Conservation (phyloP, 2,888 invertebrate species). For the Bruchidius siliquastri region DNA sequence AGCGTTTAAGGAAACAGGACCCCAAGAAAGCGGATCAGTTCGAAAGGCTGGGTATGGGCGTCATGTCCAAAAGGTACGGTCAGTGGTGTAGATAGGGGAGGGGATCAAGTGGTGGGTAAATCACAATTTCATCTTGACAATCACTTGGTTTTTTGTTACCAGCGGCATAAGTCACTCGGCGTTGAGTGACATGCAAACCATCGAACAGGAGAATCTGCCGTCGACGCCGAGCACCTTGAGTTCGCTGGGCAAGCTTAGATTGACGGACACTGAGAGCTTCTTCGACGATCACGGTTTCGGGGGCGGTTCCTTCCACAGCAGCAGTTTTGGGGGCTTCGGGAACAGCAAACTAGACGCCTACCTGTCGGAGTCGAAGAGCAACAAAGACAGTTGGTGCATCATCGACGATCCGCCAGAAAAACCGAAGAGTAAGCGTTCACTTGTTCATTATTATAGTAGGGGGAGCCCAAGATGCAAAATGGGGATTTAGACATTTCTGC, state of each 20-base stretch:
- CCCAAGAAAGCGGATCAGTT: constrained; percentile 81
- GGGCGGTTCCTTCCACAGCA: constrained; percentile 51
- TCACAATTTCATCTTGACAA: too few relatives aligned
- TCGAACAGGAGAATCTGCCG: constrained; percentile 74
- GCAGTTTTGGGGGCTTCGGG: constrained; percentile 41
- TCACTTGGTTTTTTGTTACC: not conserved
- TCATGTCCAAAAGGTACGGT: constrained; percentile 53
- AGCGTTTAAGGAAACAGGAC: constrained; percentile 66
- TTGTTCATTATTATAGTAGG: too few relatives aligned
- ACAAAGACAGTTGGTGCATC: constrained; percentile 46
- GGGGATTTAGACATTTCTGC: too few relatives aligned
- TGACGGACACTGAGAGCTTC: constrained; percentile 49
- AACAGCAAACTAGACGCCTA: constrained; percentile 30
- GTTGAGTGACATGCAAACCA: constrained; percentile 82
- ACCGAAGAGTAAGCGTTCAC: constrained; percentile 20
- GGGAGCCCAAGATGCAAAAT: too few relatives aligned
- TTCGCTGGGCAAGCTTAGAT: constrained; percentile 40
- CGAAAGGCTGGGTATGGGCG: constrained; percentile 93
- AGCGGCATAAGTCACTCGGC: constrained; percentile 81
- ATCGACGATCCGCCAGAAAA: constrained; percentile 42
- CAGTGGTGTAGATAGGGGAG: not conserved
- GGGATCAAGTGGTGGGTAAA: too few relatives aligned
- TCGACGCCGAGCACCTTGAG: constrained; percentile 46
- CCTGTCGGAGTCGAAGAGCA: constrained; percentile 25
- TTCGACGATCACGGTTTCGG: constrained; percentile 52